Base-by-base conservation (phyloP, 1,140 invertebrate species). In the Sarcophaga bullata region DNA sequence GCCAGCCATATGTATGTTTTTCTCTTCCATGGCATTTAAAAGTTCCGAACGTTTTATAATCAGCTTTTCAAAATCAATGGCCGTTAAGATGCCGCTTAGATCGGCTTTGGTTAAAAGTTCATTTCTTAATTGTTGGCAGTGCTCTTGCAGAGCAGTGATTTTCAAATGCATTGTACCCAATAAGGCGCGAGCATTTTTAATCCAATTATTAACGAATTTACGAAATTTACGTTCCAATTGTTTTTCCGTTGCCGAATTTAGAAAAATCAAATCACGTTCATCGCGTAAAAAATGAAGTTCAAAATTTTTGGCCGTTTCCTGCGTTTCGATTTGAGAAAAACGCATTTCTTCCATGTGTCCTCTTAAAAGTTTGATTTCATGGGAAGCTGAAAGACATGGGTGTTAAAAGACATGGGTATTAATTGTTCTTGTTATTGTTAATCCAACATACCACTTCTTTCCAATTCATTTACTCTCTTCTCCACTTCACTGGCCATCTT, bases 61-160 rank as follows among this genome's bases (percentile, higher is more conserved):
- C 46, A 92, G 80, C 78, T 91, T 90, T 75, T 92, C 87, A 81
- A 92, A 92, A 81, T 92, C 91, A 19, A 92, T 86, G 0, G 87
- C 86, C 48, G 87, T 90, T 10, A 92, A 82, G 50, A 87, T 86
- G 37, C 90, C 90, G 9, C 91, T 91, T 9, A 91, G 81, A 84
- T 91, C 88, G 0, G 87, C 85, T 47, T 90, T 90, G 3, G 85
- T 89, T 13, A 88, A 86, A 5, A 90, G 58, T 83, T 88, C 86
- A 0, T 83, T 86, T 10, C 88, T 87, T 81, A 86, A 85, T 50
- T 88, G 86, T 68, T 88, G 86, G 17, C 87, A 89, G 0, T 85
- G 87, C 68, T 90, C 87, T 80, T 90, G 86, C 47, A 90, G 78
- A 9, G 88, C 84, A 0, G 87, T 87, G 19, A 87, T 89, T 8